Evolutionary conservation across 2,113 vertebrate species (phyloP).

Genomic region (Eidolon helvum): DNA sequence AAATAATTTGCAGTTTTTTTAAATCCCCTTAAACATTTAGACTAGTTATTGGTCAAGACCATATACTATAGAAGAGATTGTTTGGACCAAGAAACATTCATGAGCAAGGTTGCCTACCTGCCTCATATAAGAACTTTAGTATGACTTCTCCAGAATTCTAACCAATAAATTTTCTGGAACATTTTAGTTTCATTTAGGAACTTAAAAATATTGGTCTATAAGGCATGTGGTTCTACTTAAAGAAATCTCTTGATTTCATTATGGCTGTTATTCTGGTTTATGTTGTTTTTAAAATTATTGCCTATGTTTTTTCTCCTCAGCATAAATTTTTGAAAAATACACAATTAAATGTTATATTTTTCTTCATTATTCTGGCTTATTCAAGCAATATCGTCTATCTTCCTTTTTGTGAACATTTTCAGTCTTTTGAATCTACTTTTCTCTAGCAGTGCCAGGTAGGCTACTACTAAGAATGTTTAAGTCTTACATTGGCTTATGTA

Average conservation of each 20-base stretch:
- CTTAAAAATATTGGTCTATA: not conserved
- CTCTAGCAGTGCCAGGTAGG: not conserved
- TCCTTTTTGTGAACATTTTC: not conserved
- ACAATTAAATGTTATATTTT: not conserved
- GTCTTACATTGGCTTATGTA: not conserved
- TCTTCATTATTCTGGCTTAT: not conserved
- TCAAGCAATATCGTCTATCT: not conserved
- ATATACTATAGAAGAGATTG: not conserved
- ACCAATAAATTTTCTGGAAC: constrained; percentile 7
- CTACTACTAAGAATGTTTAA: not conserved
- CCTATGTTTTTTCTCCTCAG: not conserved
- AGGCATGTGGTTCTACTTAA: not conserved
- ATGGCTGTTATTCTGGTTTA: not conserved
- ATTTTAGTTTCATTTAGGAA: constrained; percentile 17
- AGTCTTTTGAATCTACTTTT: not conserved
- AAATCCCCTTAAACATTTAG: not conserved
- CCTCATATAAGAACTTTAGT: not conserved
- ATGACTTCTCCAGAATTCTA: not conserved
- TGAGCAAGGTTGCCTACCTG: not conserved
- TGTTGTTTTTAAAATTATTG: not conserved
- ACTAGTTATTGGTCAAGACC: not conserved
- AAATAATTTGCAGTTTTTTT: not conserved
- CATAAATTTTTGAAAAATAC: not conserved
- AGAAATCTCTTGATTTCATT: not conserved
- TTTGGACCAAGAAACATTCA: not conserved